Conservation (phyloP, 2,888 invertebrate genomes). For the Leptothorax acervorum region DNA sequence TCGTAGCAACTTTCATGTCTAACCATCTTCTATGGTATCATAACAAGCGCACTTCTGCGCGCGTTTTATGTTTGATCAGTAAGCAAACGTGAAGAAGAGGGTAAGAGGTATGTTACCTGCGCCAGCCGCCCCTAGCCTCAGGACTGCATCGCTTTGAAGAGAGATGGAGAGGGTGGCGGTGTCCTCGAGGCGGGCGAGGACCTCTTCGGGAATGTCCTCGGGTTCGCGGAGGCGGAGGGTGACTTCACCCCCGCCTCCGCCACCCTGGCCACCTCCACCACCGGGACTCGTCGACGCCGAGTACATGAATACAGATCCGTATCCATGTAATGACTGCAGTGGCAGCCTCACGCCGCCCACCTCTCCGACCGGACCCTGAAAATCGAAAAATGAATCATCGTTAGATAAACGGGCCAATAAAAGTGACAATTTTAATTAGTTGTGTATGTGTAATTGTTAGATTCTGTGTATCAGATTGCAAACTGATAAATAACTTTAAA, state of each 20-base stretch:
- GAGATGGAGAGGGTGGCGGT: conserved; percentile 85
- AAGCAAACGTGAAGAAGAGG: conserved; percentile 44
- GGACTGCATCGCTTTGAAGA: conserved; percentile 84
- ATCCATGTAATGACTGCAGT: conserved; percentile 84
- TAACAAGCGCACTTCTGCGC: conserved; percentile 31
- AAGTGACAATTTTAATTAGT: neutral
- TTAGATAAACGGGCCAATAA: neutral
- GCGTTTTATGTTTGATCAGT: conserved; percentile 49
- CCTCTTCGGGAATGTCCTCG: conserved; percentile 85
- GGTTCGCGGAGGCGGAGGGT: conserved; percentile 85
- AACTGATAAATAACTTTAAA: neutral
- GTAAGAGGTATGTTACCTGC: conserved; percentile 78
- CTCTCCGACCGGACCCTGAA: conserved; percentile 84
- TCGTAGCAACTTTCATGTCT: conserved; percentile 8
- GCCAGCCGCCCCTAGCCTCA: conserved; percentile 84
- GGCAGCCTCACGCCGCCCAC: conserved; percentile 85
- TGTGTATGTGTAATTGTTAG: neutral
- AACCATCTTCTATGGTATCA: conserved; percentile 37
- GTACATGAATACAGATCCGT: conserved; percentile 85
- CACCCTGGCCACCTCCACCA: conserved; percentile 79
- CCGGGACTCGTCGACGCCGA: conserved; percentile 85
- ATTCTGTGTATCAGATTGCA: neutral
- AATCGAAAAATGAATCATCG: conserved; percentile 48
- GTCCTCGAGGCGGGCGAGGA: conserved; percentile 84
- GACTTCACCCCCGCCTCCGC: conserved; percentile 83